Percentiles rank a stretch among this genome's conserved stretches.
These are phyloP conservation scores for Antheraea yamamai DNA, from an alignment of 2,888 invertebrate genomes.

Conservation along the genomic window DNA sequence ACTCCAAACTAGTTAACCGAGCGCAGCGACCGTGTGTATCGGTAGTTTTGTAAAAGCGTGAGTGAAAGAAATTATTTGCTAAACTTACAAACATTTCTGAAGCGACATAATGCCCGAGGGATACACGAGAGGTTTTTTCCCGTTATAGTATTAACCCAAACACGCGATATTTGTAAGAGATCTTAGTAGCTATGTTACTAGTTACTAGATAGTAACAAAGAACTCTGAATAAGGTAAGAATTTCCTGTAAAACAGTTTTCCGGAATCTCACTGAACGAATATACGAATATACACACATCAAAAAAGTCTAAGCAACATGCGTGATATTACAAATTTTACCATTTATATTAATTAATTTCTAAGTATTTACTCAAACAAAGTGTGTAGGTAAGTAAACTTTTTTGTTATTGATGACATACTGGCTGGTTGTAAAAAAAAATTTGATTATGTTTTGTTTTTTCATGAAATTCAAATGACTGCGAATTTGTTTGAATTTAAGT, in stretches of 20 bases:
- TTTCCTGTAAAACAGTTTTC: neutral
- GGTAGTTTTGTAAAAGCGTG: neutral
- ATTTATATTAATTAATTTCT: no score
- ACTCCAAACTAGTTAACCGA: neutral
- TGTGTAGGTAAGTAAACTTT: no score
- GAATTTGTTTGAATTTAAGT: no score
- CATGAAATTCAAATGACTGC: no score
- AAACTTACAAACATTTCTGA: neutral
- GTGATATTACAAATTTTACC: no score
- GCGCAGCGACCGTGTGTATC: neutral
- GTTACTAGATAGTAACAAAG: neutral
- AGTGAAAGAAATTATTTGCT: neutral
- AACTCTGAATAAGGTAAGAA: neutral
- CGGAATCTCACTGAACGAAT: neutral
- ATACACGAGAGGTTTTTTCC: neutral
- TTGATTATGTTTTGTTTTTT: no score
- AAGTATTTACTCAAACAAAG: no score
- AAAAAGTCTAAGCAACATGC: no score
- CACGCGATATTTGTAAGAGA: slow-evolving; percentile 1
- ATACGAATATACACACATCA: no score
- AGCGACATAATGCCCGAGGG: neutral
- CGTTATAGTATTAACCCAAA: neutral
- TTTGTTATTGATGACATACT: no score
- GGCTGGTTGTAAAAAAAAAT: no score
- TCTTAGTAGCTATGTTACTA: neutral